Evolutionary conservation across 2,888 invertebrate species (phyloP).

Genomic region (Chrysolina haemoptera): DNA sequence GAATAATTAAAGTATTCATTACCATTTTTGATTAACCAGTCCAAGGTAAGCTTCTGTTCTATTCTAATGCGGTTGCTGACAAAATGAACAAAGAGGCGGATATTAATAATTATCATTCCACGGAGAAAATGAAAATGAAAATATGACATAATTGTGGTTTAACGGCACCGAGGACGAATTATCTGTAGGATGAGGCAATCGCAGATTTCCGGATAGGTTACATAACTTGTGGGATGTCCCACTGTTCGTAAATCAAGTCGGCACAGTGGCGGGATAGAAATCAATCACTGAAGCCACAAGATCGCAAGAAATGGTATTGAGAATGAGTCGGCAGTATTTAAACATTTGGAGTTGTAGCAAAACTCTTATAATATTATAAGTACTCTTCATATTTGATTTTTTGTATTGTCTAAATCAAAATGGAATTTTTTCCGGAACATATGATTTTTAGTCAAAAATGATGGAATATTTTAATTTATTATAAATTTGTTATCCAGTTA

Average conservation of each 20-base stretch:
- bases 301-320: too few species aligned
- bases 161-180: slow-evolving; percentile 60
- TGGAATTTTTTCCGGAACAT: too few species aligned
- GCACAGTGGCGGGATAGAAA: slow-evolving; percentile 6
- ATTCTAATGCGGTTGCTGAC: slow-evolving; percentile 1
- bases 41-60: background rate
- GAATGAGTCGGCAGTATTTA: too few species aligned
- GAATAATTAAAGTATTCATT: slow-evolving; percentile 52
- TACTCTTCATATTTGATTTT: too few species aligned
- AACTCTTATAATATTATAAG: too few species aligned
- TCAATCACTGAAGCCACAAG: too few species aligned
- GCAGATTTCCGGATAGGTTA: slow-evolving; percentile 65
- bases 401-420: too few species aligned
- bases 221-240: slow-evolving; percentile 53
- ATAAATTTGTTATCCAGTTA: too few species aligned
- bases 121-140: background rate
- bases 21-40: slow-evolving; percentile 16
- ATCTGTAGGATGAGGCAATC: slow-evolving; percentile 62
- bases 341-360: too few species aligned
- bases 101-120: slow-evolving; percentile 17
- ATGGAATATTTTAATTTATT: too few species aligned
- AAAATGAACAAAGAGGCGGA: slow-evolving; percentile 13
- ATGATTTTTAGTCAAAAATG: too few species aligned
- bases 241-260: slow-evolving; percentile 37
- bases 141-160: slow-evolving; percentile 29